Conservation (phyloP, 1,140 invertebrate species). For the Hyles euphorbiae region DNA sequence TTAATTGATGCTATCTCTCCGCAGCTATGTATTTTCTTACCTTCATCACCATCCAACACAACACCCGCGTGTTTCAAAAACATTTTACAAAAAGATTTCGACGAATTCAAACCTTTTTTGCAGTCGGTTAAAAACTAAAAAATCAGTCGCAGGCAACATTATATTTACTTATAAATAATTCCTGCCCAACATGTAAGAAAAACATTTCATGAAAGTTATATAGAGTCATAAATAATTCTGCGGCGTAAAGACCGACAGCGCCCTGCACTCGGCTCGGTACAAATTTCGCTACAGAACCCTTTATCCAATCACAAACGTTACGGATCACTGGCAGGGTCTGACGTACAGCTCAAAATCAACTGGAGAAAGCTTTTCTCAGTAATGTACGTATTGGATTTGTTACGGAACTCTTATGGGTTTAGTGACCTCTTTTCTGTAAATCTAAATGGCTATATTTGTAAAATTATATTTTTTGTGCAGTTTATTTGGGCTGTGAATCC, state of each 20-base stretch:
- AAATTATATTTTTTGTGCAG: no score
- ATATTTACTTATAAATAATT: slow-evolving; percentile 9
- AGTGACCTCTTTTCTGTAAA: neutral
- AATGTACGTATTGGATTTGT: slow-evolving; percentile 17
- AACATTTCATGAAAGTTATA: slow-evolving; percentile 9
- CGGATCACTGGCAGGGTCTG: slow-evolving; percentile 33
- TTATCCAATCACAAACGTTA: slow-evolving; percentile 48
- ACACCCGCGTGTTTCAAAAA: no score
- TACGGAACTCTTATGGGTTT: slow-evolving; percentile 9
- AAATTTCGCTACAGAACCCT: slow-evolving; percentile 38
- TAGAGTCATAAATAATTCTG: slow-evolving; percentile 29
- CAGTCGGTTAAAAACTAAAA: neutral
- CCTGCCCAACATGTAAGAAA: neutral
- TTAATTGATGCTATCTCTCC: no score
- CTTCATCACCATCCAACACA: no score
- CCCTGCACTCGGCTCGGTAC: slow-evolving; percentile 25
- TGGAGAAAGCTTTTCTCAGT: slow-evolving; percentile 28
- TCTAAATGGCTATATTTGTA: no score
- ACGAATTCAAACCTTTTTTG: no score
- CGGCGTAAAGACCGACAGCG: slow-evolving; percentile 14
- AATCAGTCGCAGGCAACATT: neutral
- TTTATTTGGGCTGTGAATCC: no score
- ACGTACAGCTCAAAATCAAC: slow-evolving; percentile 38
- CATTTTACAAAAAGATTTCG: no score
- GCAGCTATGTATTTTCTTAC: no score